Evolutionary conservation across 2,888 invertebrate species (phyloP).

Genomic region (Argyresthia goedartella): DNA sequence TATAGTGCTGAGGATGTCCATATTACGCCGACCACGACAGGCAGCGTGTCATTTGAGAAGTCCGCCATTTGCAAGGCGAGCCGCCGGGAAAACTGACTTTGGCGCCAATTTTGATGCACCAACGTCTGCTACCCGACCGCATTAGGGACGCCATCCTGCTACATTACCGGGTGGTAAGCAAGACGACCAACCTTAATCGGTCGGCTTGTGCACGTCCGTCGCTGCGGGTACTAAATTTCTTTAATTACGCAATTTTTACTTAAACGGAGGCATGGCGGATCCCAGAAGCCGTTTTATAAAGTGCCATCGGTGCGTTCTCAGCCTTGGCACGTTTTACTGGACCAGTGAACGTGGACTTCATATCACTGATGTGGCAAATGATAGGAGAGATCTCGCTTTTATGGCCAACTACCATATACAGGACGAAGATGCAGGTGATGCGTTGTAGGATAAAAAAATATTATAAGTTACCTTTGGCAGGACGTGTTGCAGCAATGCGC

Average conservation of each 20-base stretch:
- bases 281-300: constrained; percentile 5
- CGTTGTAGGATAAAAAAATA: constrained; percentile 7
- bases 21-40: constrained; percentile 25
- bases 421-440: constrained; percentile 3
- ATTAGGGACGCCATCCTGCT: not conserved
- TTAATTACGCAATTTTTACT: constrained; percentile 60
- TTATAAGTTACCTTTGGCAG: constrained; percentile 61
- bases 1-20: constrained; percentile 22
- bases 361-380: not conserved
- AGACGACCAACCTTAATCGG: constrained; percentile 26
- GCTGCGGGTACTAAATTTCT: constrained; percentile 54
- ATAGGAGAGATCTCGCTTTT: not conserved
- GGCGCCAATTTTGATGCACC: constrained; percentile 40
- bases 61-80: constrained; percentile 67
- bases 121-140: not conserved
- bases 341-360: not conserved
- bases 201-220: constrained; percentile 20
- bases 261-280: constrained; percentile 30
- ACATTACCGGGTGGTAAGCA: not conserved
- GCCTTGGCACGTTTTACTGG: constrained; percentile 26
- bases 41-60: constrained; percentile 59
- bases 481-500: constrained; percentile 79
- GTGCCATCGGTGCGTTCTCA: constrained; percentile 38
- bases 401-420: not conserved
- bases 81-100: constrained; percentile 65